Evolutionary conservation across 2,113 vertebrate genomes (phyloP).

Genomic region (Cyanoramphus novaezelandiae): DNA sequence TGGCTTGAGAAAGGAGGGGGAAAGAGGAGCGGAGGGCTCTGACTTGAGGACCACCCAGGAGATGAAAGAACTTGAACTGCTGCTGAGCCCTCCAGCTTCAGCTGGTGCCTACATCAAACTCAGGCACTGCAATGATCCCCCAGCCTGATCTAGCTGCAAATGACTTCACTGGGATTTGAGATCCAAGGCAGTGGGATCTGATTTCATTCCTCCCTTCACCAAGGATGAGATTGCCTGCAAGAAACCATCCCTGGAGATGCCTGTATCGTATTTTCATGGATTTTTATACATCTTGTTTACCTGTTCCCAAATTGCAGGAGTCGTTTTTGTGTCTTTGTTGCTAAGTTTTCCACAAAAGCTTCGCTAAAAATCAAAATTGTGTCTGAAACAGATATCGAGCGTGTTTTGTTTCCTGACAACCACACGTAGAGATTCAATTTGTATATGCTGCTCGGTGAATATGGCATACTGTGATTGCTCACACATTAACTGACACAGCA

Average conservation of each 20-base stretch:
- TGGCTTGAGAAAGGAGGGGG: neutral
- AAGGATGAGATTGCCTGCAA: neutral
- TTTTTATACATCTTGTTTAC: conserved; percentile 15
- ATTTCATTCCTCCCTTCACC: neutral
- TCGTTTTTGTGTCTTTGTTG: conserved; percentile 1
- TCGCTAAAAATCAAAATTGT: conserved; percentile 20
- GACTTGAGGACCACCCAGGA: conserved; percentile 41
- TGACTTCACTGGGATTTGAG: neutral
- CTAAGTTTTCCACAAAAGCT: conserved; percentile 7
- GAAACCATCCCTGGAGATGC: neutral
- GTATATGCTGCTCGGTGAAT: neutral
- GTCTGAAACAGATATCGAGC: conserved; percentile 30
- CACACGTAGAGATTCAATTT: conserved; percentile 59
- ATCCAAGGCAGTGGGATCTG: neutral
- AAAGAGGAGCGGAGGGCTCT: neutral
- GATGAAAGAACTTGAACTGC: conserved; percentile 12
- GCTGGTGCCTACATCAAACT: neutral
- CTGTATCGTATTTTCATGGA: neutral
- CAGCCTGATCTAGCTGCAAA: neutral
- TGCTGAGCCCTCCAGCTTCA: neutral
- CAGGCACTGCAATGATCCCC: rapidly evolving
- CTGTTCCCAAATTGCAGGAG: neutral
- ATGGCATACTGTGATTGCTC: conserved; percentile 47
- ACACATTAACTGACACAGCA: conserved; percentile 37
- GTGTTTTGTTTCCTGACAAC: conserved; percentile 62